Conservation (phyloP, 2,113 vertebrate genomes). For the Heterotis niloticus region DNA sequence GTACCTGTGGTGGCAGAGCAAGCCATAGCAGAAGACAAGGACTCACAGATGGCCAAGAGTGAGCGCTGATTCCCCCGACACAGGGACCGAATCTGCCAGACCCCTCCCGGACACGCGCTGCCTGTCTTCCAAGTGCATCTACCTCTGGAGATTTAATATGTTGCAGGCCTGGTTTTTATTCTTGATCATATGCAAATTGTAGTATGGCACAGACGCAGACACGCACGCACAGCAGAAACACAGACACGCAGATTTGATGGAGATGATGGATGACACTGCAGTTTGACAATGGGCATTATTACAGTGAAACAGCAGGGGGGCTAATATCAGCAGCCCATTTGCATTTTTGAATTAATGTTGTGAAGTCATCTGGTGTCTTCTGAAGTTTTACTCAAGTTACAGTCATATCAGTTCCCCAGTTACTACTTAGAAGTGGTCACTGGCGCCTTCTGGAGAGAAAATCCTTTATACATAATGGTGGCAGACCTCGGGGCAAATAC, state of each 20-base stretch:
- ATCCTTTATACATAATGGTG: no score
- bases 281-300: background rate
- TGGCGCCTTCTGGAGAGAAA: no score
- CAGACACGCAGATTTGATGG: no score
- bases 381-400: background rate
- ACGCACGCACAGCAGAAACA: no score
- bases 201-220: no score
- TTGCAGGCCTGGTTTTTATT: conserved; percentile 4
- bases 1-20: background rate
- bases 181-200: no score
- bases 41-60: background rate
- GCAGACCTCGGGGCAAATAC: no score
- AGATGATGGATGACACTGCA: background rate
- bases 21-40: background rate
- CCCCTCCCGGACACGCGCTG: background rate
- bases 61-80: background rate
- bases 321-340: background rate
- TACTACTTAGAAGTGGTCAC: no score
- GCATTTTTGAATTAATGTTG: background rate
- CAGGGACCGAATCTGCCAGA: background rate
- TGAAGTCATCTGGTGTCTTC: background rate
- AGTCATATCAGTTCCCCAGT: no score
- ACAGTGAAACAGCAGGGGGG: background rate
- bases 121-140: background rate
- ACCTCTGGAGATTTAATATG: background rate